These are phyloP conservation scores for Gonatopus flavifemur DNA, from an alignment of 1,140 invertebrate species.

Conservation along the genomic window DNA sequence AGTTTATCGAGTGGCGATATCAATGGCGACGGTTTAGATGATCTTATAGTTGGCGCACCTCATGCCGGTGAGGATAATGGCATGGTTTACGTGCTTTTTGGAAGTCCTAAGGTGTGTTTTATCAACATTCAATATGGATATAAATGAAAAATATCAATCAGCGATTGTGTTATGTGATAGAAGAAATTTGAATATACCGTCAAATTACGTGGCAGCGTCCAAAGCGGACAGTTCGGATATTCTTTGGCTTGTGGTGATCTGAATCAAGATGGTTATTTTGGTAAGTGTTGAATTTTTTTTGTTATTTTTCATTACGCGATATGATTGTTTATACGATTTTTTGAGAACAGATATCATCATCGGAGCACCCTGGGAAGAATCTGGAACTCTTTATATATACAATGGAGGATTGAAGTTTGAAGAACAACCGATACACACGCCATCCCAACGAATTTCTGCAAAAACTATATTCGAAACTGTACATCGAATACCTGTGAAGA, in stretches of 20 bases:
- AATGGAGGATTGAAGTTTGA: conserved; percentile 58
- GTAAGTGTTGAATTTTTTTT: conserved; percentile 25
- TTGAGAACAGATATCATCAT: conserved; percentile 64
- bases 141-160: neutral
- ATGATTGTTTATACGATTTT: conserved; percentile 6
- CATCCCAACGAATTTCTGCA: conserved; percentile 53
- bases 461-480: conserved; percentile 6
- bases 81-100: conserved; percentile 62
- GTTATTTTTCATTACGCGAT: neutral
- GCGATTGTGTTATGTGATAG: conserved; percentile 18
- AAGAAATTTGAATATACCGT: conserved; percentile 43
- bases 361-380: conserved; percentile 68
- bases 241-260: conserved; percentile 65
- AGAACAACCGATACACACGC: conserved; percentile 34
- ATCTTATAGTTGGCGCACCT: conserved; percentile 80
- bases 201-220: conserved; percentile 53
- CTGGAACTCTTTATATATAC: conserved; percentile 67
- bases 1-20: conserved; percentile 70
- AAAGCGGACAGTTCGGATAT: conserved; percentile 64
- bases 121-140: neutral
- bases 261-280: conserved; percentile 65
- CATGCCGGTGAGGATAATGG: conserved; percentile 62
- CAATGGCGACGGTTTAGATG: conserved; percentile 70
- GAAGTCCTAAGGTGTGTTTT: conserved; percentile 30
- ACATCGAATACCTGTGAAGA: conserved; percentile 27